phyloP scores from a whole-genome alignment of 53 echinoderm and acorn worm species.

The Stichopus horrens region DNA sequence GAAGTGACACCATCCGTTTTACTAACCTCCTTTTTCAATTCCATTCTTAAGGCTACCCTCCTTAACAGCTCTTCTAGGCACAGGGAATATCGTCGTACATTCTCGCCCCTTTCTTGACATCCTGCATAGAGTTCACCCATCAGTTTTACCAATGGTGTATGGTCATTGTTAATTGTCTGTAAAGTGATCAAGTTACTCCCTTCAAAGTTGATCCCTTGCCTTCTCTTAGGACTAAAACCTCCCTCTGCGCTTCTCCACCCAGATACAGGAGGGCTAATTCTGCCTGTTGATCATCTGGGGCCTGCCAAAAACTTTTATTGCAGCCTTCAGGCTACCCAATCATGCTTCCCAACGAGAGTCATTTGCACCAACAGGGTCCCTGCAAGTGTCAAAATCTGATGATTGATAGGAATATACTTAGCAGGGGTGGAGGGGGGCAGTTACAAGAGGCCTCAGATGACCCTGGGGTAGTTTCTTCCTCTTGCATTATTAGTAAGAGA shows the following conservation, averaged over 20 bases:
- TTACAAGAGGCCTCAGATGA: not conserved
- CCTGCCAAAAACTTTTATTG: constrained; percentile 22
- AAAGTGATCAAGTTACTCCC: not conserved
- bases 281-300: constrained; percentile 17
- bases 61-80: not conserved
- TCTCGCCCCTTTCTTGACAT: not conserved
- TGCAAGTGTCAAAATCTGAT: not conserved
- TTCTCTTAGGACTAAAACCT: not conserved
- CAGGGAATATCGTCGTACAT: not conserved
- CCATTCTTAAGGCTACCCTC: not conserved
- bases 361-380: constrained; percentile 3
- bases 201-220: not conserved
- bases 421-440: not conserved
- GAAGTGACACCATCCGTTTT: not conserved
- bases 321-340: not conserved
- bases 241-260: constrained; percentile 29
- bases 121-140: constrained; percentile 6
- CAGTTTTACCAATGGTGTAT: not conserved
- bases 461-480: not conserved
- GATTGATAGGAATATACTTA: not conserved
- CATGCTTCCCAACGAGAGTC: constrained; percentile 14
- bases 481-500: not conserved
- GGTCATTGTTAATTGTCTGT: not conserved
- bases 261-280: constrained; percentile 39
- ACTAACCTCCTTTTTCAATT: constrained; percentile 1